Percentiles rank a stretch among this genome's conserved stretches.
Evolutionary conservation across 2,113 vertebrate species (phyloP).

Genomic region (Pontoporia blainvillei): DNA sequence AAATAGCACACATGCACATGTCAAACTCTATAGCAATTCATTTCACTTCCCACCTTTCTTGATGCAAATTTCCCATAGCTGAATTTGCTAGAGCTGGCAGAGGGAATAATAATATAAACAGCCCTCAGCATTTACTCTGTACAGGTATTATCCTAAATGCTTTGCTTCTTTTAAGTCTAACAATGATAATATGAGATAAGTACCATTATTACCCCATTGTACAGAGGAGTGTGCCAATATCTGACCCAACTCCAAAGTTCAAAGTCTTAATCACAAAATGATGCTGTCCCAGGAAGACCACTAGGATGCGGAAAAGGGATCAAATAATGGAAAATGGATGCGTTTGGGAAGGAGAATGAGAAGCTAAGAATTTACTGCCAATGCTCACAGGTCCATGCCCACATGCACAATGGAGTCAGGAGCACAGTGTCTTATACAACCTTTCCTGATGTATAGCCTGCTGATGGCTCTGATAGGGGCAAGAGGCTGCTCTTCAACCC

Average conservation of each 20-base stretch:
- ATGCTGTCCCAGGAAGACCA: not conserved
- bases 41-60: not conserved
- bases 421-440: not conserved
- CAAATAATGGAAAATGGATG: not conserved
- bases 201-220: not conserved
- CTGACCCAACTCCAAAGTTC: conserved; percentile 5
- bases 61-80: not conserved
- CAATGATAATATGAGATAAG: not conserved
- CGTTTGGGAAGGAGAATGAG: not conserved
- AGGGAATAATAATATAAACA: not conserved
- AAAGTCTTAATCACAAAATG: not conserved
- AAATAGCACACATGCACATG: not conserved
- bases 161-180: conserved; percentile 12
- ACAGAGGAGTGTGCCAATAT: not conserved
- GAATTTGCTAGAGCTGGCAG: not conserved
- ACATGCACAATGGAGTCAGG: not conserved
- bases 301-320: not conserved
- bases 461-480: not conserved
- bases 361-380: not conserved
- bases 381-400: not conserved
- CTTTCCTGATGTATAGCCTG: not conserved
- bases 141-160: not conserved
- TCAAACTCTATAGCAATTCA: not conserved
- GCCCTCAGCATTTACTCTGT: not conserved
- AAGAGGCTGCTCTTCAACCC: not conserved